Evolutionary conservation across 2,113 vertebrate genomes (phyloP), one percentile per base, ranked within the genome.

Genomic region (Rutilus rutilus): DNA sequence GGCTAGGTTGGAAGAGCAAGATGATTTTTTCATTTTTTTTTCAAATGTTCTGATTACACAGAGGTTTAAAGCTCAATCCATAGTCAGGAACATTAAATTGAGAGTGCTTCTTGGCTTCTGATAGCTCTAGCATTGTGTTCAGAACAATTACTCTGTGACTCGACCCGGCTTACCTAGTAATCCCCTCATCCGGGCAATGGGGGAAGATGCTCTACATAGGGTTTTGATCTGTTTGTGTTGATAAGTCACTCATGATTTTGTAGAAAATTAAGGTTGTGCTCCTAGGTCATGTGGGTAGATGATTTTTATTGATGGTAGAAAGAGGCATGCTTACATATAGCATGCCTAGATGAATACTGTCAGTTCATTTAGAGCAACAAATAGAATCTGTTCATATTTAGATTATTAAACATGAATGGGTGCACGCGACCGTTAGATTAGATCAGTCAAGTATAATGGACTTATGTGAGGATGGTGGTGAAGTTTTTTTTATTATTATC

Each of bases 41-140:
- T 59, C 45, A 69, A 84, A 89, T 88, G 83, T 42, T 52, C 85
- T 83, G 87, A 87, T 89, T 90, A 86, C 71, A 74, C 12, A 19
- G 83, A 86, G 88, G 74, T 85, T 90, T 88, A 89, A 90, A 89
- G 39, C 85, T 80, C 85, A 60, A 86, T 76, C 65, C 76, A 85
- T 73, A 42, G 59, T 42, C 52, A 82, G 83, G 86, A 52, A 83
- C 86, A 78, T 83, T 86, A 87, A 83, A 85, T 71, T 82, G 59
- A n/a, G 45, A 78, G 76, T 12, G 10, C 33, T 76, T 81, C 74
- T 82, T 59, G 73, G 86, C 69, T 81, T 83, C 71, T 84, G 47
- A 85, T 83, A 83, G 86, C 78, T 86, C 84, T 73, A 25, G 30
- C 85, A 47, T 75, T 80, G 77, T 84, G 80, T 52, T 33, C 7